Percentiles rank a stretch among this genome's conserved stretches.
phyloP scores from a whole-genome alignment of 2,797 vertebrate genomes.

The Adrianichthys oophorus region DNA sequence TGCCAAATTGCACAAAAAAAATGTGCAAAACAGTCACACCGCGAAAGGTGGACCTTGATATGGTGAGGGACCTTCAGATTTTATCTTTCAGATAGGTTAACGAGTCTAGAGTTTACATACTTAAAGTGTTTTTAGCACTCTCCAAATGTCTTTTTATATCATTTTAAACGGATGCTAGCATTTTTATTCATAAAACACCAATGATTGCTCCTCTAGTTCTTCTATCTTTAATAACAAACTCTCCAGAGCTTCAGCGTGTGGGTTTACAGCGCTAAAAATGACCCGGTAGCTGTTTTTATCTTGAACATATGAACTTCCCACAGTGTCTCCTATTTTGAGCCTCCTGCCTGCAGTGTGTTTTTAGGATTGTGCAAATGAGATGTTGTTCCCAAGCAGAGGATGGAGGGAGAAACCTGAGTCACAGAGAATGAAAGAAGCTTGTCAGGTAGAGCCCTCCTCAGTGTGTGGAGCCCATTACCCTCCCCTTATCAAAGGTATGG shows the following conservation, averaged over 20 bases:
- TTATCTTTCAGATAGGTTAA: too few relatives aligned
- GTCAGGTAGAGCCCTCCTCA: conserved; percentile 77
- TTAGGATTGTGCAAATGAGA: conserved; percentile 70
- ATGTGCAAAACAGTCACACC: too few relatives aligned
- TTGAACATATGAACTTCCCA: conserved; percentile 32
- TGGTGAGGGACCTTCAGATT: too few relatives aligned
- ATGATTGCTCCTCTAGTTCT: too few relatives aligned
- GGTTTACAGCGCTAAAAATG: conserved; percentile 25
- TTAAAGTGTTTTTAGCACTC: too few relatives aligned
- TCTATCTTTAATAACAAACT: conserved; percentile 17
- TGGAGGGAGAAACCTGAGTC: conserved; percentile 75
- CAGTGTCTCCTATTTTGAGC: conserved; percentile 38
- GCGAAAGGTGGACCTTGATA: too few relatives aligned
- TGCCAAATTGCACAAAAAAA: too few relatives aligned
- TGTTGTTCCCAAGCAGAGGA: conserved; percentile 72
- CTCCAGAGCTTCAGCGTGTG: conserved; percentile 14
- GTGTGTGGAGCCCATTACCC: conserved; percentile 76
- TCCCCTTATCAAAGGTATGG: conserved; percentile 79
- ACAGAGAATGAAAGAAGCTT: conserved; percentile 78
- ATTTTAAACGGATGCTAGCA: too few relatives aligned
- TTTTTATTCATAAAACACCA: too few relatives aligned
- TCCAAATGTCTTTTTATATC: too few relatives aligned
- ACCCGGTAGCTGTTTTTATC: conserved; percentile 26
- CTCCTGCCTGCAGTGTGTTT: conserved; percentile 52
- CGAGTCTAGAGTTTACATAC: too few relatives aligned